Evolutionary conservation across 2,888 invertebrate genomes (phyloP).

Genomic region (Formica aserva): DNA sequence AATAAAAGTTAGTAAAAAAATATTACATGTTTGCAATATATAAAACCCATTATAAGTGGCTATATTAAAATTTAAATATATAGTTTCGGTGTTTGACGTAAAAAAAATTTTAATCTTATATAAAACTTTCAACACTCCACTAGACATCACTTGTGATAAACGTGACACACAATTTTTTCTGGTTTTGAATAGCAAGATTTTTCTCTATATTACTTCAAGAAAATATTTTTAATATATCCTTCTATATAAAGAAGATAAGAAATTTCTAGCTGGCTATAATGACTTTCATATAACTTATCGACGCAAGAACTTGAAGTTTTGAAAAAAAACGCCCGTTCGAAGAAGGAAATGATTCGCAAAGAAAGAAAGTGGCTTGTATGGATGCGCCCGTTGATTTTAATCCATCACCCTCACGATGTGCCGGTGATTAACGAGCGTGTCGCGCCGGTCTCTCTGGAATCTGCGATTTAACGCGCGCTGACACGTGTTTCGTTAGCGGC

Average conservation of each 20-base stretch:
- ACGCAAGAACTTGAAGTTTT: not conserved
- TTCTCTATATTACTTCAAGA: not conserved
- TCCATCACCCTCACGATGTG: conserved; percentile 70
- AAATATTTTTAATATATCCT: not conserved
- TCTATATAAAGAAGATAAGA: not conserved
- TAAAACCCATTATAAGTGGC: not conserved
- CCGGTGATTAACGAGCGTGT: conserved; percentile 72
- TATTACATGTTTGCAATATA: not conserved
- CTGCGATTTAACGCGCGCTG: conserved; percentile 62
- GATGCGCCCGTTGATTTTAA: conserved; percentile 65
- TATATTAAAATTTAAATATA: conserved; percentile 6
- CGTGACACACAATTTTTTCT: not conserved
- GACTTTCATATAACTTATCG: not conserved
- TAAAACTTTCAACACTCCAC: not conserved
- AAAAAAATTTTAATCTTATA: conserved; percentile 2
- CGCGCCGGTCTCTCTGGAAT: conserved; percentile 31
- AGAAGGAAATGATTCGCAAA: conserved; percentile 20
- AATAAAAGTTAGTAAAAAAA: not conserved
- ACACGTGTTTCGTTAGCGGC: conserved; percentile 61
- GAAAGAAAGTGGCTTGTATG: conserved; percentile 34
- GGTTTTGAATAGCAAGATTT: not conserved
- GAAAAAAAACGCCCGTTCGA: conserved; percentile 7
- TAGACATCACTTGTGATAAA: not conserved
- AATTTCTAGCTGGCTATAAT: not conserved
- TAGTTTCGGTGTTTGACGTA: not conserved